Conservation (phyloP, 2,113 vertebrate species). For the Microcebus jonahi region DNA sequence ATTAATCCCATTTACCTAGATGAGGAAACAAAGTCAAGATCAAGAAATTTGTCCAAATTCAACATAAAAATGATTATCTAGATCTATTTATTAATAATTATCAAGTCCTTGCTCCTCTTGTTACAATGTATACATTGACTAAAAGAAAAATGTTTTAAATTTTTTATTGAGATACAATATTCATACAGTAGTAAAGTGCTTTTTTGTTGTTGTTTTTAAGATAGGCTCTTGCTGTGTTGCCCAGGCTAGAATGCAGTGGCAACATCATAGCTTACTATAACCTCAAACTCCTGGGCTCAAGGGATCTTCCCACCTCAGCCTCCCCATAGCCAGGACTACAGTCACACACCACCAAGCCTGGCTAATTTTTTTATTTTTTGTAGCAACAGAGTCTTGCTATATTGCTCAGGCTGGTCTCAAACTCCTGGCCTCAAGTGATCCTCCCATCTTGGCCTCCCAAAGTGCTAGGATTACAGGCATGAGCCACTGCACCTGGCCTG, state of each 20-base stretch:
- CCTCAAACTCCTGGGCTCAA: neutral
- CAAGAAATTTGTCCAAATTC: constrained; percentile 23
- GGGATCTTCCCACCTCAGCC: too few species aligned
- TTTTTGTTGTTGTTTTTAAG: too few species aligned
- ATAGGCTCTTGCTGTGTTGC: too few species aligned
- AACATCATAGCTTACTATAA: neutral
- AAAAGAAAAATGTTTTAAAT: neutral
- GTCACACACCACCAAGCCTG: too few species aligned
- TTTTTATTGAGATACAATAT: neutral
- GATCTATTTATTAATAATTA: neutral
- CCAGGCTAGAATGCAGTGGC: too few species aligned
- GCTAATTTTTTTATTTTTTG: too few species aligned
- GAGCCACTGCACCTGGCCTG: neutral
- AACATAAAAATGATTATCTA: neutral
- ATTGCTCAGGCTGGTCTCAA: too few species aligned
- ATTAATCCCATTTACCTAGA: neutral
- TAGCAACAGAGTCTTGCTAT: too few species aligned
- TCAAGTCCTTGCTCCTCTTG: neutral
- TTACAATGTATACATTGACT: neutral
- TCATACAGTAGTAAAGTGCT: neutral
- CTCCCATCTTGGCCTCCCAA: too few species aligned
- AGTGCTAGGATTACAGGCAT: too few species aligned
- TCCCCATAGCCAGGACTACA: too few species aligned
- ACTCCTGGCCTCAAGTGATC: too few species aligned
- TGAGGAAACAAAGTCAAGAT: neutral